Conservation (phyloP, 2,888 invertebrate genomes). For the Nymphalis polychloros region DNA sequence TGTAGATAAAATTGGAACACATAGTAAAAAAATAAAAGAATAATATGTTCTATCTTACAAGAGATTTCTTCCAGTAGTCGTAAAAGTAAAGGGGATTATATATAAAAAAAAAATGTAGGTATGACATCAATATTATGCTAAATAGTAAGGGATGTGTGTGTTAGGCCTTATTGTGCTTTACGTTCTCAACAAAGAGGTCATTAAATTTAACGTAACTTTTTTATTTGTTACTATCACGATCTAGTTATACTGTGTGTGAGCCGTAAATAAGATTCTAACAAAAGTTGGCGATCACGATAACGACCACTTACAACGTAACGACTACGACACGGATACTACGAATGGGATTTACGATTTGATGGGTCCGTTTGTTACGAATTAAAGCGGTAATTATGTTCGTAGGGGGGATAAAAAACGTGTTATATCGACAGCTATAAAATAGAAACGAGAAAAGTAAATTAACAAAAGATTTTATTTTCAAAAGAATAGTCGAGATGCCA, state of each 20-base stretch:
- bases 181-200: slow-evolving; percentile 14
- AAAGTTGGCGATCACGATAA: slow-evolving; percentile 39
- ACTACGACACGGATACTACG: slow-evolving; percentile 38
- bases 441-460: not conserved
- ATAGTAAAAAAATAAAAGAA: too few relatives aligned
- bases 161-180: not conserved
- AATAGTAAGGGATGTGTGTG: not conserved
- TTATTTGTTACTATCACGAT: slow-evolving; percentile 36
- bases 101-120: too few relatives aligned
- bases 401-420: not conserved
- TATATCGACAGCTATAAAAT: not conserved
- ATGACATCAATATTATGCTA: too few relatives aligned
- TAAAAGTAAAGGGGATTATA: too few relatives aligned
- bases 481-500: too few relatives aligned
- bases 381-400: slow-evolving; percentile 1
- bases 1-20: too few relatives aligned
- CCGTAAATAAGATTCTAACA: slow-evolving; percentile 38
- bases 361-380: slow-evolving; percentile 12
- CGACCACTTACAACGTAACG: slow-evolving; percentile 37
- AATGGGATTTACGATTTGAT: slow-evolving; percentile 37
- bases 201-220: slow-evolving; percentile 33
- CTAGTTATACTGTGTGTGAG: slow-evolving; percentile 28
- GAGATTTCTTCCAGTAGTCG: too few relatives aligned
- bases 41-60: too few relatives aligned
- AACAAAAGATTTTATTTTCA: too few relatives aligned